A percentile compares a stretch with the other conserved stretches of the same genome.
Conservation (phyloP, 2,797 vertebrate species). For the Meda fulgida region DNA sequence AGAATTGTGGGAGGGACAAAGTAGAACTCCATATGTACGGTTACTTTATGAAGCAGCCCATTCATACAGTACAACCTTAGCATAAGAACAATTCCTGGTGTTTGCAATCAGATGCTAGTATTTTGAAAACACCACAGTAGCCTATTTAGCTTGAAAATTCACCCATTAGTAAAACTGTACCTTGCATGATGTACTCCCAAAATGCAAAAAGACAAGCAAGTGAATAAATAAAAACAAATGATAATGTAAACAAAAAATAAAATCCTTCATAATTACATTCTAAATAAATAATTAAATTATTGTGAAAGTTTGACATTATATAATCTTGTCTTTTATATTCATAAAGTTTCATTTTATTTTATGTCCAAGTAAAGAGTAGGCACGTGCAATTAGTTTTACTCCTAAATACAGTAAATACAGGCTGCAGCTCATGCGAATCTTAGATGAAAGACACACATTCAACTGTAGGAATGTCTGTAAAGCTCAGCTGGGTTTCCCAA, state of each 20-base stretch:
- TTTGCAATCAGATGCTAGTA: background rate
- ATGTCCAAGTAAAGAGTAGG: background rate
- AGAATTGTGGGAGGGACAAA: constrained; percentile 67
- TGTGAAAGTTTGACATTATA: background rate
- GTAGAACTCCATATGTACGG: constrained; percentile 44
- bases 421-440: background rate
- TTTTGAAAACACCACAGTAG: background rate
- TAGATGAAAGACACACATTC: background rate
- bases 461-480: background rate
- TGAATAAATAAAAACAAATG: background rate
- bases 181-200: background rate
- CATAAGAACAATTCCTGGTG: background rate
- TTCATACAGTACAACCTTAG: background rate
- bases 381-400: background rate
- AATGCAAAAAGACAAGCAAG: background rate
- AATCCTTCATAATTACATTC: background rate
- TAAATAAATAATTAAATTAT: background rate
- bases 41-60: constrained; percentile 1
- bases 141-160: background rate
- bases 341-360: background rate
- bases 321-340: background rate
- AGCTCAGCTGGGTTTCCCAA: constrained; percentile 12
- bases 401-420: constrained; percentile 6
- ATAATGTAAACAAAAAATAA: background rate
- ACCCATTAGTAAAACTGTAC: background rate